These are phyloP conservation scores for Drosophila dunni DNA, from an alignment of 1,140 invertebrate species.

Conservation along the genomic window DNA sequence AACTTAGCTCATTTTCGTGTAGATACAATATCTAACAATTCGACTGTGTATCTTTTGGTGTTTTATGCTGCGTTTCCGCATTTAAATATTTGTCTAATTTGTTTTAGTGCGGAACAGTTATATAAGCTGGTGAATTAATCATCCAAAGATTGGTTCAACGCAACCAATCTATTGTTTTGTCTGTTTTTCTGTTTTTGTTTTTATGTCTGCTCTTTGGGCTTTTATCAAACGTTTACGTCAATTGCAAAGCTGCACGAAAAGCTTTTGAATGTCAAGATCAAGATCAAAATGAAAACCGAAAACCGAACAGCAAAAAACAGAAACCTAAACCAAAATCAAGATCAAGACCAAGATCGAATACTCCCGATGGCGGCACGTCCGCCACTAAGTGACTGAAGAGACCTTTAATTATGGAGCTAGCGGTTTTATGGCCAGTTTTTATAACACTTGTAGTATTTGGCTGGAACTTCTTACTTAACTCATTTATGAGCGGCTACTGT, in stretches of 20 bases:
- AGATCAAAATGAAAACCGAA: constrained; percentile 53
- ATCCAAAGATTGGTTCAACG: constrained; percentile 25
- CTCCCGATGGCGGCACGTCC: constrained; percentile 32
- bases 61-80: constrained; percentile 60
- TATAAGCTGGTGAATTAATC: constrained; percentile 47
- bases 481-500: constrained; percentile 60
- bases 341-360: constrained; percentile 49
- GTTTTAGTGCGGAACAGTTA: constrained; percentile 43
- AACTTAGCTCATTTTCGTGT: background rate
- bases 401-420: constrained; percentile 44
- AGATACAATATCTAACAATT: constrained; percentile 17
- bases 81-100: constrained; percentile 58
- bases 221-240: constrained; percentile 30
- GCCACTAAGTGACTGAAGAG: constrained; percentile 23
- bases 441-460: constrained; percentile 50
- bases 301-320: background rate
- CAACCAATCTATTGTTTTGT: background rate
- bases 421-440: constrained; percentile 64
- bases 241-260: constrained; percentile 16
- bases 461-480: constrained; percentile 49
- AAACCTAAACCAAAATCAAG: constrained; percentile 58
- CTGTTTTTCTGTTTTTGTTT: background rate
- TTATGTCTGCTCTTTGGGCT: constrained; percentile 1
- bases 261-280: constrained; percentile 64
- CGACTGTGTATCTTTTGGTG: constrained; percentile 29